Evolutionary conservation across 35 echinoderm and acorn worm genomes (phyloP).

Genomic region (Ptychodera flava): DNA sequence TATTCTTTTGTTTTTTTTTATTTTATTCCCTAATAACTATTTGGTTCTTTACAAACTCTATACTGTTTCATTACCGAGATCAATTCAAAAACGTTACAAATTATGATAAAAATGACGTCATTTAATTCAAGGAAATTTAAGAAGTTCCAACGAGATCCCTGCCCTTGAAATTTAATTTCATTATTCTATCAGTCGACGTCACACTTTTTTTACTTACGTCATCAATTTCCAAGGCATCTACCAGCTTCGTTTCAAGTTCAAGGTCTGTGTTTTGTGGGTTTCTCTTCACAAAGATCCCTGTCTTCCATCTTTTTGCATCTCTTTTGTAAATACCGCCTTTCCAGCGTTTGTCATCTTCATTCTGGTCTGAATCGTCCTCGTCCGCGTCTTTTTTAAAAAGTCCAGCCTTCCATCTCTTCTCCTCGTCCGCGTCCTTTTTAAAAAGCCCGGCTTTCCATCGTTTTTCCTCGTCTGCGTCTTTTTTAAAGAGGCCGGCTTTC

Average conservation of each 20-base stretch:
- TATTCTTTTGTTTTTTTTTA: no score
- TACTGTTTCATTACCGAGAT: no score
- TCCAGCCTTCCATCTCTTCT: neutral
- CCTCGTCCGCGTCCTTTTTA: neutral
- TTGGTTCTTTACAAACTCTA: no score
- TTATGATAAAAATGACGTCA: no score
- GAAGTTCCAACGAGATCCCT: no score
- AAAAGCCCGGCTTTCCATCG: neutral
- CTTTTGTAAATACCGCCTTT: neutral
- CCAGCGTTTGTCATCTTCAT: neutral
- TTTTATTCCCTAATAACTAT: no score
- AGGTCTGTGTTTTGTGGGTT: neutral
- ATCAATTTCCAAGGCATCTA: neutral
- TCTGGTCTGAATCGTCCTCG: no score
- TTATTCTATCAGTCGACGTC: no score
- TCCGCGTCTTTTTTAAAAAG: neutral
- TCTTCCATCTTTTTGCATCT: neutral
- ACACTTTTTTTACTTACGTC: no score
- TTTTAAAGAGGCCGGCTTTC: neutral
- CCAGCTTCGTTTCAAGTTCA: neutral
- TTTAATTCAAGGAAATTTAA: no score
- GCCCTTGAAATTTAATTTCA: no score
- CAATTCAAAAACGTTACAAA: no score
- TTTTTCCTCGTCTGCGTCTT: neutral
- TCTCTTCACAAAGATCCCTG: neutral